Percentiles rank a stretch among this genome's conserved stretches.
phyloP scores from a whole-genome alignment of 37 sponge, comb jelly and placozoan genomes.

The Spongia lamella region DNA sequence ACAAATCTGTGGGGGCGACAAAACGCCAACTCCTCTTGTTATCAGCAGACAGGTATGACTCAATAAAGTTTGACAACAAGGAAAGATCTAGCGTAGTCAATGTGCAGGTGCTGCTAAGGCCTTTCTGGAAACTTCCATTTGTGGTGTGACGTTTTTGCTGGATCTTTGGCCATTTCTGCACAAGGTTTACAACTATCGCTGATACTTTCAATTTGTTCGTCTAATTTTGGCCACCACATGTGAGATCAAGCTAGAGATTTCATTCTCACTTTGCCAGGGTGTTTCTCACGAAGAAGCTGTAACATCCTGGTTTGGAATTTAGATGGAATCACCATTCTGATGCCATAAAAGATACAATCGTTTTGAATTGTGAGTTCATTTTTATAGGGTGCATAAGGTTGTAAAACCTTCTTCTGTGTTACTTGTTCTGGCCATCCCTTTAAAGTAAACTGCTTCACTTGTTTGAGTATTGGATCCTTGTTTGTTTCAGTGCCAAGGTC shows the following conservation, averaged over 20 bases:
- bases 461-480: slow-evolving; percentile 43
- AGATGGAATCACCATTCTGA: slow-evolving; percentile 29
- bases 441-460: slow-evolving; percentile 34
- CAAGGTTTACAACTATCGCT: slow-evolving; percentile 13
- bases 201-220: slow-evolving; percentile 17
- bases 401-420: slow-evolving; percentile 5
- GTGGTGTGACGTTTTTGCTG: slow-evolving; percentile 36
- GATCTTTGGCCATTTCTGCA: background rate
- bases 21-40: no score
- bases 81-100: slow-evolving; percentile 46
- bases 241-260: slow-evolving; percentile 28
- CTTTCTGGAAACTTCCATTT: slow-evolving; percentile 39
- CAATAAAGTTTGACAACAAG: no score
- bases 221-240: slow-evolving; percentile 51
- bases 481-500: background rate
- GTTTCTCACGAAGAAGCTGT: slow-evolving; percentile 30
- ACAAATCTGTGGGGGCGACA: no score
- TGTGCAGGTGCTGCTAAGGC: slow-evolving; percentile 46
- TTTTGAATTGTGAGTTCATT: slow-evolving; percentile 33
- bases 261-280: slow-evolving; percentile 30
- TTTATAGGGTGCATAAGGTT: background rate
- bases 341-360: slow-evolving; percentile 35
- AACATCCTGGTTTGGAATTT: slow-evolving; percentile 14
- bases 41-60: no score
- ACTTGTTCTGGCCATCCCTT: slow-evolving; percentile 41